These are phyloP conservation scores for Myotis planiceps DNA, from an alignment of 2,797 vertebrate species.

Conservation along the genomic window DNA sequence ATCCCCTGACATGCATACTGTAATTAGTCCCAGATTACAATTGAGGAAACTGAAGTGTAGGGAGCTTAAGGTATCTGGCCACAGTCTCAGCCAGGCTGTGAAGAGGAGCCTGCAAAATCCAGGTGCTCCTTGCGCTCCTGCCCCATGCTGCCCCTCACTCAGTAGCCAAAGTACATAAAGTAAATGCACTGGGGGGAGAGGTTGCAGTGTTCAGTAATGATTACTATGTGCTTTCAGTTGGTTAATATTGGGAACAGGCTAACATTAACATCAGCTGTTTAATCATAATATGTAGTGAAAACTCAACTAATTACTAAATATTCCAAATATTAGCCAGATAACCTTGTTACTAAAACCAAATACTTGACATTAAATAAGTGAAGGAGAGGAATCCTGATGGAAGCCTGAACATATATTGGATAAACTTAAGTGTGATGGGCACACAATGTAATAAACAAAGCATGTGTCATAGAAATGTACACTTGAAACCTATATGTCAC, in stretches of 20 bases:
- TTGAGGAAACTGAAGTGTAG: not conserved
- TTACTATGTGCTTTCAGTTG: not conserved
- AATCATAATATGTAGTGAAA: not conserved
- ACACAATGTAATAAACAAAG: not conserved
- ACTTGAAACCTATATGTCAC: not conserved
- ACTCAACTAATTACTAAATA: not conserved
- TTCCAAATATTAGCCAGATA: not conserved
- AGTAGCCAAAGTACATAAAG: not conserved
- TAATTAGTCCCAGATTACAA: not conserved
- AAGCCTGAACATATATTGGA: not conserved
- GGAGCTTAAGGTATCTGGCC: not conserved
- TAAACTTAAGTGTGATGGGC: not conserved
- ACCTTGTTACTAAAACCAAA: not conserved
- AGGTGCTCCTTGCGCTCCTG: not conserved
- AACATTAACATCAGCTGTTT: not conserved
- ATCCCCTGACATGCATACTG: not conserved
- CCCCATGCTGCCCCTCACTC: not conserved
- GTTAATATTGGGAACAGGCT: not conserved
- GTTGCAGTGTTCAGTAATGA: not conserved
- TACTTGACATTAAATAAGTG: not conserved
- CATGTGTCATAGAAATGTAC: not conserved
- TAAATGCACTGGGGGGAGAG: not conserved
- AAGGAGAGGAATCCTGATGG: not conserved
- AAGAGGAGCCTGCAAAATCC: not conserved
- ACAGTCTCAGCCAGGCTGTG: no score